Base-by-base conservation (phyloP, 2,888 invertebrate genomes). In the Cataglyphis rosenhaueri region DNA sequence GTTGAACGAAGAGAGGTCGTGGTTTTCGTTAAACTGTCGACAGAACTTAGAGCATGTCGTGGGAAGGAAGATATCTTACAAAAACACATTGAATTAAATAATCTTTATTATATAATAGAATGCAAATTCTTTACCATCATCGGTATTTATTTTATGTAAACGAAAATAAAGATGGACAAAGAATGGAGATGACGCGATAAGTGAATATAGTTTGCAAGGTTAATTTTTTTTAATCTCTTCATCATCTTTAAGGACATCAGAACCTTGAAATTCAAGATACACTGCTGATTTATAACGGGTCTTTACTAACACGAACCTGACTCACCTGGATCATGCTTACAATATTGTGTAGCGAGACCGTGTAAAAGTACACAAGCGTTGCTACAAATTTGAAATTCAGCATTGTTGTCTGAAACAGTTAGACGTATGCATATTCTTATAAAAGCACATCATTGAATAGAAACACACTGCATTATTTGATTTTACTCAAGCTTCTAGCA, bases 211-310 rank as follows among this genome's bases (percentile, higher is more conserved):
- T 66, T 18, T n/a, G 29, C 18, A 18, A 35, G 66, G 15, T 48
- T 12, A 15, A 25, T 41, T 12, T 21, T 41, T 25, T 65, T 38
- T 32, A 44, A 29, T 32, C 29, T 78, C 41, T 68, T 21, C 15
- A 70, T 57, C 41, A 44, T 32, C 21, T 57, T 21, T 68, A 57
- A 41, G 57, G 18, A 57, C 21, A 15, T 15, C 29, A 32, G 38
- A 75, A 38, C 21, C 64, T 84, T 70, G 64, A 68, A 44, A 32
- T 25, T 44, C 35, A 32, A 70, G 68, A 35, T 75, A 74, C 68
- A 52, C 4, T 18, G 62, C 18, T 84, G 75, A 84, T 75, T 84
- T 75, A 75, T 82, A 82, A 75, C 73, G 73, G 83, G 12, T 52
- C 78, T 41, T 59, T 12, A 32, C 57, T 25, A 82, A 64, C 71